Base-by-base conservation (phyloP, 2,797 vertebrate genomes). In the Fringilla coelebs region DNA sequence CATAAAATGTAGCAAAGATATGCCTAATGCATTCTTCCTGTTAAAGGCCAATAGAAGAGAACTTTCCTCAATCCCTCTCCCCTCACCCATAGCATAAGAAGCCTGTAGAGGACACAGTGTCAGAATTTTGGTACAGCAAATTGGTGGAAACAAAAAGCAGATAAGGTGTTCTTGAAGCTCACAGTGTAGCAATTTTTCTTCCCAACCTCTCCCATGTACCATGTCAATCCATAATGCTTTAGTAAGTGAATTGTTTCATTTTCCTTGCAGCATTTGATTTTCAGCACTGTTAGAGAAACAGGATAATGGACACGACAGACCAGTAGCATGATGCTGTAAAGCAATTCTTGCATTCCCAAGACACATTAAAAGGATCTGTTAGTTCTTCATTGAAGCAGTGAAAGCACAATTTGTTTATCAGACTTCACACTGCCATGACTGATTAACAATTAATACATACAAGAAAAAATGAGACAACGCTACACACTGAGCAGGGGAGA, bases 391-490 rank as follows among this genome's bases (percentile, higher is more conserved):
- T 58, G 65, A 80, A 80, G 65, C 84, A 92, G 52, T 51, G 58
- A 89, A 95, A 92, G 81, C 40, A 86, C 63, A 85, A 85, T 89
- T 92, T 92, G 55, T 89, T 92, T 89, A 95, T 91, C 93, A 83
- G 90, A 57, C 49, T 87, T 90, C 81, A 90, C 32, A 71, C n/a
- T 58, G 74, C 78, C 52, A 31, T 74, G 78, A 94, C 92, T 83
- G 81, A 89, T 95, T 93, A 94, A 93, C 88, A 89, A 93, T 92
- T 95, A 94, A 95, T 74, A 65, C 36, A 79, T 63, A 85, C 84
- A 93, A 92, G 51, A 86, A 68, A 68, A 91, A 93, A 89, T 46
- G 40, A 92, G 77, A 89, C 38, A 85, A 65, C 29, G 25, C 28
- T 63, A 48, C 29, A 46, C 13, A 61, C 19, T 46, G 68, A 87